These are phyloP conservation scores for Catharus minimus DNA, from an alignment of 2,113 vertebrate species.

Conservation along the genomic window DNA sequence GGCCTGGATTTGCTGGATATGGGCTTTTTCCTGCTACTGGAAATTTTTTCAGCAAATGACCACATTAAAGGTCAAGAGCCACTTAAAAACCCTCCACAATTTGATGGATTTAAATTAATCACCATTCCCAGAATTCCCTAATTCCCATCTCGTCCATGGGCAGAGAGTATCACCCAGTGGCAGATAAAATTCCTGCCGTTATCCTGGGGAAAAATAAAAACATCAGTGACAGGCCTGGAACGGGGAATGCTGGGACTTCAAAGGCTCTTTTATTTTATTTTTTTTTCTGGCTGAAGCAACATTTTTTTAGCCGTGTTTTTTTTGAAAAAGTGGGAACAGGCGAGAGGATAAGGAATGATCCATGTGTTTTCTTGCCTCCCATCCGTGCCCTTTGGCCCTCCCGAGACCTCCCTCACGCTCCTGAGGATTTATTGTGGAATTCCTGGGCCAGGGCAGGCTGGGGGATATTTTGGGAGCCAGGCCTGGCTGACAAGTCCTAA, in stretches of 20 bases:
- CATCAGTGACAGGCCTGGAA: background rate
- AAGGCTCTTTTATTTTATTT: too few relatives aligned
- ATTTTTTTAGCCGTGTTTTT: accelerated
- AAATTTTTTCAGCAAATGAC: background rate
- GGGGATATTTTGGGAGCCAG: conserved; percentile 47
- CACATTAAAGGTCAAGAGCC: background rate
- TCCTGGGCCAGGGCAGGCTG: background rate
- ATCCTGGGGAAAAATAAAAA: background rate
- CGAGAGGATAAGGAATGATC: background rate
- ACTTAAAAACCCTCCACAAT: background rate
- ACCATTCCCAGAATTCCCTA: background rate
- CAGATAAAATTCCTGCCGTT: background rate
- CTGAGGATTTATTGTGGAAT: background rate
- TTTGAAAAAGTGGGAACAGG: background rate
- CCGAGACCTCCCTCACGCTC: background rate
- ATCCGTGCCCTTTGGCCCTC: background rate
- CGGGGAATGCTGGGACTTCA: background rate
- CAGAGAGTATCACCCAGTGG: conserved; percentile 43
- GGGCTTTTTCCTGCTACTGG: background rate
- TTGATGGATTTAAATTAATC: background rate
- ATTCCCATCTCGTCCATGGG: background rate
- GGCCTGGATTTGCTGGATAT: background rate
- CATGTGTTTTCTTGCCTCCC: background rate
- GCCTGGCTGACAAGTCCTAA: conserved; percentile 62
- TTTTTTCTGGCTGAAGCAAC: background rate